A percentile compares a stretch with the other conserved stretches of the same genome.
Conservation (phyloP, 2,113 vertebrate species). For the Hippolais icterina region DNA sequence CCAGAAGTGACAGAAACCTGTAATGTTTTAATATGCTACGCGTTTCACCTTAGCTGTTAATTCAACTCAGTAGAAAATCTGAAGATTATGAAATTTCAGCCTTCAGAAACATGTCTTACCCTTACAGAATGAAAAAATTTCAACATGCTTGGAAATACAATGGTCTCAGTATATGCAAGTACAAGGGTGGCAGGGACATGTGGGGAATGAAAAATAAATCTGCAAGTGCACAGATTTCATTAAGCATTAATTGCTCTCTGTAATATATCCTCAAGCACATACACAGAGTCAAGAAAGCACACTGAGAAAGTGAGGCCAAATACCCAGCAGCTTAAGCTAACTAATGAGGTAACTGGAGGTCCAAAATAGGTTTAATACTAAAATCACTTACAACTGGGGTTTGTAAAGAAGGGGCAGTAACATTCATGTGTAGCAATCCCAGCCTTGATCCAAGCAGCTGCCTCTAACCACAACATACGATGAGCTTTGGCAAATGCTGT, state of each 20-base stretch:
- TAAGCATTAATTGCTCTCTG: background rate
- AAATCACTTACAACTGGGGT: background rate
- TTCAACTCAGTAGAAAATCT: background rate
- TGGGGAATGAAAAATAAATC: background rate
- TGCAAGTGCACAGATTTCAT: background rate
- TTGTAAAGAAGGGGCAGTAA: background rate
- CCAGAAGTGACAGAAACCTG: background rate
- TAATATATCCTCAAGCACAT: background rate
- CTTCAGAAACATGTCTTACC: background rate
- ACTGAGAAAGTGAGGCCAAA: background rate
- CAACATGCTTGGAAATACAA: background rate
- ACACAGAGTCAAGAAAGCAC: background rate
- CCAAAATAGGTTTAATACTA: background rate
- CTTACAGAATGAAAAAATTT: background rate
- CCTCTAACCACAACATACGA: background rate
- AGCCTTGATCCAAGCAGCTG: background rate
- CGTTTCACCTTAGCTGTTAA: background rate
- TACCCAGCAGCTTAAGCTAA: background rate
- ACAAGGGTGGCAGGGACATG: rapidly evolving
- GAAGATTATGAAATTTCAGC: background rate
- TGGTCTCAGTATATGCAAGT: background rate
- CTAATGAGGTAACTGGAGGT: background rate
- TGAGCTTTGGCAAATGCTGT: background rate
- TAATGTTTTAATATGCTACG: background rate
- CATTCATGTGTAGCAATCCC: background rate